A percentile compares a stretch with the other conserved stretches of the same genome.
These are phyloP conservation scores for Lepidurus arcticus DNA, from an alignment of 1,140 invertebrate genomes.

Conservation along the genomic window DNA sequence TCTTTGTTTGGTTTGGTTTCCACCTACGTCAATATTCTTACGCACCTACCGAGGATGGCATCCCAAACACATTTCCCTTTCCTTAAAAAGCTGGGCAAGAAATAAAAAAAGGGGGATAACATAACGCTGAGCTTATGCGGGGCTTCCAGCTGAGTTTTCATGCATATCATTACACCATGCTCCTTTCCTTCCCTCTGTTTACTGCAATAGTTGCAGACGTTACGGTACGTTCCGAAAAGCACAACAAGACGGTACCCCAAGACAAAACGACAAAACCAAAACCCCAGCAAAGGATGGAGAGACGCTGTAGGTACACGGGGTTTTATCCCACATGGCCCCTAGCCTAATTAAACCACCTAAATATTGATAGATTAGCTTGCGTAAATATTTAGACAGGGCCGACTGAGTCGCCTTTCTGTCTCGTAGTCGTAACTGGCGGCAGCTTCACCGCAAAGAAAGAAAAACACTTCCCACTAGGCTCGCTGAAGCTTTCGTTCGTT, in stretches of 20 bases:
- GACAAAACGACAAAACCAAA: too few species aligned
- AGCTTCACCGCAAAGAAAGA: not conserved
- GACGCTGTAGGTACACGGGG: not conserved
- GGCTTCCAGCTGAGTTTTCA: slow-evolving; percentile 21
- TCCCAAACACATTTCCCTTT: not conserved
- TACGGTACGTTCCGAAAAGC: too few species aligned
- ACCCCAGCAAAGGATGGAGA: not conserved
- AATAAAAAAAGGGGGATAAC: not conserved
- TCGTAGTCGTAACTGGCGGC: not conserved
- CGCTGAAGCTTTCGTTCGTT: too few species aligned
- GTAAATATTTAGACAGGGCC: slow-evolving; percentile 10
- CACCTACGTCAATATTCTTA: slow-evolving; percentile 2
- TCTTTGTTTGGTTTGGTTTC: not conserved
- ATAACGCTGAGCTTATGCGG: slow-evolving; percentile 12
- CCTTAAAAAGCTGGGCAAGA: not conserved
- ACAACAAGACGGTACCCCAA: too few species aligned
- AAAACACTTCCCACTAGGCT: not conserved
- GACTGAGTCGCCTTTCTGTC: not conserved
- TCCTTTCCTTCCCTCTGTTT: not conserved
- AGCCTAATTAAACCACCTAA: slow-evolving; percentile 21
- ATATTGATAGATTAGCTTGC: not conserved
- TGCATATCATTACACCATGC: not conserved
- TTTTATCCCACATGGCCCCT: slow-evolving; percentile 13
- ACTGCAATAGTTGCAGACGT: not conserved
- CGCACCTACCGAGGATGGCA: slow-evolving; percentile 9